Base-by-base conservation (phyloP, 2,888 invertebrate species). In the Protodeltote pygarga region DNA sequence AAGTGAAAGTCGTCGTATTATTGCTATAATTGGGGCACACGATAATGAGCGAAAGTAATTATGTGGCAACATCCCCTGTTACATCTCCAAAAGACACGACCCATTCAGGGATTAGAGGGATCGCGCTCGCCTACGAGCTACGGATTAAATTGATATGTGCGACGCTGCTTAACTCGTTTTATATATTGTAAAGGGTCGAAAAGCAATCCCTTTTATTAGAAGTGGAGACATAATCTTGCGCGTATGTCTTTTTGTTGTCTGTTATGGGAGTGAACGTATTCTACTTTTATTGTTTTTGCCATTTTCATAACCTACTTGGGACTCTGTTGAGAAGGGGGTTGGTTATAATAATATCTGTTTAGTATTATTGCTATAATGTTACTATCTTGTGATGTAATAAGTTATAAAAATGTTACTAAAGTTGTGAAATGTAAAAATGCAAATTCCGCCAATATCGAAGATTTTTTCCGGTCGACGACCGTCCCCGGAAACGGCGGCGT, bases 111-210 rank as follows among this genome's bases (percentile, higher is more conserved):
- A 89, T 91, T 87, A 89, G 73, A 83, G 75, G 84, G 85, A 84
- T 89, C 82, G 80, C 80, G 73, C 75, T 74, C 77, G 83, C 78
- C 77, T 83, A 77, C 79, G 77, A 79, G 75, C 74, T 68, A 65
- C 73, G 85, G 86, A 87, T 89, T 89, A 91, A 87, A 89, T 87
- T 89, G 85, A 90, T 88, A 87, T 83, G 86, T 86, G 86, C 78
- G 79, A 82, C 81, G 85, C 77, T 73, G 75, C 80, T 83, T 81
- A 78, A 83, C 84, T 84, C 84, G 81, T 85, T 90, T 57, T 86
- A 88, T 88, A 81, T 81, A 80, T n/a, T 82, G 83, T 87, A 83
- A 87, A 88, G 85, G 85, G 83, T 85, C 83, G 82, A 79, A 74
- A 80, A 82, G 79, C 82, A 82, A 84, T 87, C 84, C 84, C 84